phyloP scores from a whole-genome alignment of 2,888 invertebrate species.

The Lymantria dispar region DNA sequence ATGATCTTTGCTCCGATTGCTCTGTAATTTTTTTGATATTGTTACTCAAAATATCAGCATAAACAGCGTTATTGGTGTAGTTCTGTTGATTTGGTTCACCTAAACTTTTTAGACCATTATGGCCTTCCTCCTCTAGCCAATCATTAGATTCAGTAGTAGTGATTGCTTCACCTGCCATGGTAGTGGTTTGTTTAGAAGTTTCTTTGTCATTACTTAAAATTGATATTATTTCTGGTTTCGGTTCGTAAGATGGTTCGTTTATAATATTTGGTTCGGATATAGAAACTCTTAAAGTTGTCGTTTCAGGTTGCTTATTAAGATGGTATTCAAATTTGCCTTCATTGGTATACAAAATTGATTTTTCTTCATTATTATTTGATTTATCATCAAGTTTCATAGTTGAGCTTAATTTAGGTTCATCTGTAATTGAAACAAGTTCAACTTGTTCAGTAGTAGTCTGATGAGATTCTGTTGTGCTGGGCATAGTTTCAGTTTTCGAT shows the following conservation, averaged over 20 bases:
- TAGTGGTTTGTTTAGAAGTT: constrained; percentile 15
- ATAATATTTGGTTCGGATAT: constrained; percentile 48
- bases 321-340: constrained; percentile 30
- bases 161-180: constrained; percentile 15
- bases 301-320: constrained; percentile 18
- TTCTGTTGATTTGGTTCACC: constrained; percentile 8
- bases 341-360: constrained; percentile 31
- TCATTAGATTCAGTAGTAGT: constrained; percentile 43
- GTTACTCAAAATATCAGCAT: constrained; percentile 27
- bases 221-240: constrained; percentile 52
- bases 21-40: constrained; percentile 24
- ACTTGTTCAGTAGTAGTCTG: constrained; percentile 44
- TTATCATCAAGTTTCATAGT: constrained; percentile 24
- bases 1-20: constrained; percentile 53
- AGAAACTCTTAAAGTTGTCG: constrained; percentile 43
- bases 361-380: constrained; percentile 25
- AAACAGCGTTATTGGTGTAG: constrained; percentile 11
- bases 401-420: constrained; percentile 8
- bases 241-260: constrained; percentile 52
- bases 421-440: constrained; percentile 3
- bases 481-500: neutral
- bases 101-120: constrained; percentile 19
- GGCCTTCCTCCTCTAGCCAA: constrained; percentile 48
- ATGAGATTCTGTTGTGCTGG: neutral
- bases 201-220: constrained; percentile 39